Evolutionary conservation across 2,888 invertebrate species (phyloP).

Genomic region (Oasisia sp.): DNA sequence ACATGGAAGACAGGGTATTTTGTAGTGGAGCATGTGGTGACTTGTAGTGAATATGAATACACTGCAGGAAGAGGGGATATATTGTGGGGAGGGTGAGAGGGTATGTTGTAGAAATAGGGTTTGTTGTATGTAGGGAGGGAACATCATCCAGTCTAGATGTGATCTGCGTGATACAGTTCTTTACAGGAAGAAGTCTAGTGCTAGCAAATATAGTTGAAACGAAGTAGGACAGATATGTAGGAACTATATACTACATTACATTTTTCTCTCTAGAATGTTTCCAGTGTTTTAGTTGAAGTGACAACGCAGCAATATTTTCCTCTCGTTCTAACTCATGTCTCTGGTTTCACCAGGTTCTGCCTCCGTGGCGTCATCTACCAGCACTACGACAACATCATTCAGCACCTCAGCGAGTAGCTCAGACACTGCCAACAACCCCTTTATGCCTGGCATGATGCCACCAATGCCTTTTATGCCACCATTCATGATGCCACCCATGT

Average conservation of each 20-base stretch:
- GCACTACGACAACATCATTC: slow-evolving; percentile 24
- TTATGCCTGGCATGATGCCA: slow-evolving; percentile 18
- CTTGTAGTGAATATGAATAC: too few relatives aligned
- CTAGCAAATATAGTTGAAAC: too few relatives aligned
- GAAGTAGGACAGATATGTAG: too few relatives aligned
- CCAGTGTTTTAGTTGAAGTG: neutral
- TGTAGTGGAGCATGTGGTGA: neutral
- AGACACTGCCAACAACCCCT: neutral
- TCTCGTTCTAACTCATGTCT: neutral
- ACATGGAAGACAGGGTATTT: neutral
- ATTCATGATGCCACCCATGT: slow-evolving; percentile 44
- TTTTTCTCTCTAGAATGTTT: neutral
- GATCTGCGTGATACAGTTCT: too few relatives aligned
- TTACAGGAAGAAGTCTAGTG: too few relatives aligned
- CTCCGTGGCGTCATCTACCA: slow-evolving; percentile 34
- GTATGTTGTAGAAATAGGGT: too few relatives aligned
- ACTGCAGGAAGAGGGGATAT: neutral
- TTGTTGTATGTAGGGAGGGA: too few relatives aligned
- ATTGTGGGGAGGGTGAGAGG: neutral
- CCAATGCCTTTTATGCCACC: slow-evolving; percentile 32
- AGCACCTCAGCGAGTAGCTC: neutral
- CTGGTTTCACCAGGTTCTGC: neutral
- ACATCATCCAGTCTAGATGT: too few relatives aligned
- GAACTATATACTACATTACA: too few relatives aligned
- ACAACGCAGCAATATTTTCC: neutral